Evolutionary conservation across 2,113 vertebrate species (phyloP), one percentile per base, ranked within the genome.

Genomic region (Beaufortia kweichowensis): DNA sequence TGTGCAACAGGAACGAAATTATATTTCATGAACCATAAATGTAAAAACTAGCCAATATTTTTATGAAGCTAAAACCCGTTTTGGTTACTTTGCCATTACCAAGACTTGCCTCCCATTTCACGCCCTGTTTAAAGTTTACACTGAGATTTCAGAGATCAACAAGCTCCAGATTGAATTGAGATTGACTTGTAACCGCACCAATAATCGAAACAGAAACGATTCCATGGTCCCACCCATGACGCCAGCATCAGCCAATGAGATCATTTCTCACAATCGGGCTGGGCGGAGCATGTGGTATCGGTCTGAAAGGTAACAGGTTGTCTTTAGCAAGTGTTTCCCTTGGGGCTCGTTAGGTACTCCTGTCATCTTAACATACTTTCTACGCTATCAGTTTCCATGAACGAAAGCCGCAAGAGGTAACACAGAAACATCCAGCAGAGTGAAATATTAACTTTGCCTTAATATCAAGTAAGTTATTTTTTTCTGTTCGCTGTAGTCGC

Each of bases 241-340:
- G 3, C 24, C 7, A 0, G 2, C 1, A 10, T 56, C 3, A 57
- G 21, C 90, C 91, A 91, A 93, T 92, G 64, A 81, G 5, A 69
- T 53, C 6, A 6, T 68, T 39, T 12, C 0, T 0, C 21, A 4
- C 1, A 60, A 81, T 29, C 43, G 46, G 9, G 50, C 31, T 85
- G 84, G 91, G 90, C 89, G 89, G 89, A 77, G 72, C 84, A 8
- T 21, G 67, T 41, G 31, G 28, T 85, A 82, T 88, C 87, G 50
- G 76, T 71, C 67, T 87, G 78, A 86, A 88, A 92, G 91, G 90
- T 91, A 93, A 93, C 92, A 92, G 92, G 91, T 92, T 92, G 90
- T 67, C 12, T 61, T 65, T 57, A 35, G 35, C 41, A 46, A 55
- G 41, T 12, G 53, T 60, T 31, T n/a, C 33, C 62, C 41, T 26